Percentiles rank a stretch among this genome's conserved stretches.
Conservation (phyloP, 1,140 invertebrate genomes). For the Brevipalpus yothersi region DNA sequence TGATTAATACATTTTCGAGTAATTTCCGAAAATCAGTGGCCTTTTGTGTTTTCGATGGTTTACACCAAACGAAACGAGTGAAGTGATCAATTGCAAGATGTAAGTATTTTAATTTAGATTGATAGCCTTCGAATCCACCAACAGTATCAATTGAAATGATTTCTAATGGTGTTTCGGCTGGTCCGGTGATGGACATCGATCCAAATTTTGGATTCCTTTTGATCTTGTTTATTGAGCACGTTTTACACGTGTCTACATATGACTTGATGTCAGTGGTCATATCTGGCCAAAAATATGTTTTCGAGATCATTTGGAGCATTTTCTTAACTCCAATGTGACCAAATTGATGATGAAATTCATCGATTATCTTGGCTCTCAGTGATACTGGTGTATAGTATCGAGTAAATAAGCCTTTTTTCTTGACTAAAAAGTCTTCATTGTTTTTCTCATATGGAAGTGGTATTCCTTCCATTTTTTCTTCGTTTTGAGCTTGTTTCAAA, state of each 20-base stretch:
- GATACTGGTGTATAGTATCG: background rate
- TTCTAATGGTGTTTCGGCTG: constrained; percentile 2
- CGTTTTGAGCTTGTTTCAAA: background rate
- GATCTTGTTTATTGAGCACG: background rate
- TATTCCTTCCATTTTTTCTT: background rate
- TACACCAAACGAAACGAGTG: background rate
- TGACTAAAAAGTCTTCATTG: background rate
- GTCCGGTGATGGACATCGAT: background rate
- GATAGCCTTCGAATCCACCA: constrained; percentile 2
- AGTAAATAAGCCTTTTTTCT: background rate
- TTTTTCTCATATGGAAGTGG: background rate
- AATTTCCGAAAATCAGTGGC: background rate
- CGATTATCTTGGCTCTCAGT: background rate
- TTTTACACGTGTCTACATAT: background rate
- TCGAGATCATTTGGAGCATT: background rate
- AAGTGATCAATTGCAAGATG: constrained; percentile 6
- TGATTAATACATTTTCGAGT: background rate
- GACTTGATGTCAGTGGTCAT: background rate
- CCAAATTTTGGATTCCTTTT: background rate
- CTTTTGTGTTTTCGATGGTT: background rate
- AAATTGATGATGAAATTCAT: constrained; percentile 1
- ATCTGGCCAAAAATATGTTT: too few species aligned
- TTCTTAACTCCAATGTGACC: constrained; percentile 2
- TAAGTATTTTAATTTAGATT: constrained; percentile 2
- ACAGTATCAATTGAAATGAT: too few species aligned